phyloP scores from a whole-genome alignment of 2,888 invertebrate genomes.

The Aphodius granarius region DNA sequence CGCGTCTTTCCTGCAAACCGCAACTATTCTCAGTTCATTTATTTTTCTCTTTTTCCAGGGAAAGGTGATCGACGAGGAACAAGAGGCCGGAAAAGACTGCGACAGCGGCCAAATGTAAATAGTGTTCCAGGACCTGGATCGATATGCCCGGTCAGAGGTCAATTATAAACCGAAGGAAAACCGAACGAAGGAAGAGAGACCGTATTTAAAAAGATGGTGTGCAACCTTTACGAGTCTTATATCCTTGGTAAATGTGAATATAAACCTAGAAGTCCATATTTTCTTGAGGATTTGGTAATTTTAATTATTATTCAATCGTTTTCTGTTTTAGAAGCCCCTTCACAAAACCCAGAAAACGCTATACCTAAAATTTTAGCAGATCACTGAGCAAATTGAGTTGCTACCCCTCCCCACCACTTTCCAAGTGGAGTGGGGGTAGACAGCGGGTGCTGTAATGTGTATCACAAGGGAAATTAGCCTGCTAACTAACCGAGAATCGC shows the following conservation, averaged over 20 bases:
- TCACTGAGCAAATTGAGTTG: too few relatives aligned
- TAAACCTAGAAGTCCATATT: too few relatives aligned
- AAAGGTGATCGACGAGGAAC: slow-evolving; percentile 5
- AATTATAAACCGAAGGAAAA: slow-evolving; percentile 13
- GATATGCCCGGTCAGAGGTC: slow-evolving; percentile 13
- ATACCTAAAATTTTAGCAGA: too few relatives aligned
- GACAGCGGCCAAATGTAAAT: slow-evolving; percentile 9
- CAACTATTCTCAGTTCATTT: slow-evolving; percentile 4
- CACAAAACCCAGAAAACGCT: too few relatives aligned
- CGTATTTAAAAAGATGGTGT: slow-evolving; percentile 9
- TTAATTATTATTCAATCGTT: too few relatives aligned
- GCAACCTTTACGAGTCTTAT: neutral
- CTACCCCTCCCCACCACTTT: too few relatives aligned
- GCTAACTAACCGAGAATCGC: slow-evolving; percentile 50
- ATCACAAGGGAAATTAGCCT: slow-evolving; percentile 56
- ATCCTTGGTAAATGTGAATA: neutral
- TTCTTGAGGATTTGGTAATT: too few relatives aligned
- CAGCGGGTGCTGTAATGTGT: slow-evolving; percentile 44
- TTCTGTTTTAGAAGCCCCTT: too few relatives aligned
- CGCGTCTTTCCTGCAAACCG: neutral
- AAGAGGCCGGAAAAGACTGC: neutral
- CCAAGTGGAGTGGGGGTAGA: slow-evolving; percentile 33
- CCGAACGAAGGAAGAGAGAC: too few relatives aligned
- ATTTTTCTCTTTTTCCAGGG: slow-evolving; percentile 4
- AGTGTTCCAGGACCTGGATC: slow-evolving; percentile 2